Evolutionary conservation across 2,888 invertebrate genomes (phyloP).

Genomic region (Eulithis testata): DNA sequence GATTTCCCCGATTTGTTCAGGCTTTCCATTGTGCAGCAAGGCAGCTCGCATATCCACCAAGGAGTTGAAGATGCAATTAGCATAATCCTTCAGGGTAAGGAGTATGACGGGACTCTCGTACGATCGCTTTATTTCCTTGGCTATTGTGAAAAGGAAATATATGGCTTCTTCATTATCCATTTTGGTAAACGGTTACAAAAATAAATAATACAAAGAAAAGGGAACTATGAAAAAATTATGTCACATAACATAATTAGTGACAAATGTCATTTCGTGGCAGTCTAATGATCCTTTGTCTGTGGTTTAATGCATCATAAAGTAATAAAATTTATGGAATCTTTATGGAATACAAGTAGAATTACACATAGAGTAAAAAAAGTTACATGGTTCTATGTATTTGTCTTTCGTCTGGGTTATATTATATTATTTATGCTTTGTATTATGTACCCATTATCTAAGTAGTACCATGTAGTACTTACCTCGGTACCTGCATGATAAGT

Average conservation of each 20-base stretch:
- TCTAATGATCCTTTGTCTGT: no score
- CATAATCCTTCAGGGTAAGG: slow-evolving; percentile 55
- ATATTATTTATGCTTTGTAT: no score
- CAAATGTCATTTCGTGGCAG: not conserved
- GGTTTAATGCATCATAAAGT: no score
- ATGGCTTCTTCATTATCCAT: slow-evolving; percentile 47
- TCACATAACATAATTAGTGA: not conserved
- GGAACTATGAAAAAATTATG: not conserved
- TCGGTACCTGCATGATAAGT: no score
- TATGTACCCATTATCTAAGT: no score
- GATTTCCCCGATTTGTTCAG: slow-evolving; percentile 40
- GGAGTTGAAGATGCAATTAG: slow-evolving; percentile 41
- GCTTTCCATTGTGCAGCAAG: slow-evolving; percentile 32
- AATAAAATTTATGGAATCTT: no score
- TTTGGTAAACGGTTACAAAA: slow-evolving; percentile 25
- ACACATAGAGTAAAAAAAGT: no score
- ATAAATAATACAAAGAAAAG: slow-evolving; percentile 30
- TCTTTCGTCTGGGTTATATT: no score
- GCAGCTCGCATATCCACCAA: slow-evolving; percentile 43
- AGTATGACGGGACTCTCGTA: slow-evolving; percentile 55
- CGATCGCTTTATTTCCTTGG: slow-evolving; percentile 51
- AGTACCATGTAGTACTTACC: no score
- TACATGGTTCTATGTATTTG: no score
- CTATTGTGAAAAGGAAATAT: slow-evolving; percentile 47
- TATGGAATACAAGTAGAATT: no score